phyloP scores from a whole-genome alignment of 2,113 vertebrate species.

The Thamnophis sirtalis region DNA sequence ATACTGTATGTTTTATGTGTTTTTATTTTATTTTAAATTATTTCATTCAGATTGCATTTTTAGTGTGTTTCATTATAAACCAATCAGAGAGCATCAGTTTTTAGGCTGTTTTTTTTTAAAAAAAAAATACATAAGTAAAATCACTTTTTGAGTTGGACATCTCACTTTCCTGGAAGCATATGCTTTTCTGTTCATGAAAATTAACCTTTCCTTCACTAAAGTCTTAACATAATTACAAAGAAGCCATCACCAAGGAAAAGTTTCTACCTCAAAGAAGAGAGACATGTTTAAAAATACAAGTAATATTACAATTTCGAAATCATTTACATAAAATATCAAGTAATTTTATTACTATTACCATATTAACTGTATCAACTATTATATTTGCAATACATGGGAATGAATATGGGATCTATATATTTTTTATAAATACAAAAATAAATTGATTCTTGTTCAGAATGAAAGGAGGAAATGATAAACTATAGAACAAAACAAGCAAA shows the following conservation, averaged over 20 bases:
- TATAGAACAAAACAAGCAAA: background rate
- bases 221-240: background rate
- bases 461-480: background rate
- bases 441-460: background rate
- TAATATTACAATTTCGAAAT: background rate
- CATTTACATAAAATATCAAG: background rate
- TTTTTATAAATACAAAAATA: background rate
- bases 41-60: background rate
- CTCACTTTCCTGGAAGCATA: background rate
- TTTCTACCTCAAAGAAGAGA: background rate
- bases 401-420: background rate
- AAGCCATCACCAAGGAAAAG: background rate
- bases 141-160: background rate
- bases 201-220: background rate
- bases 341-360: background rate
- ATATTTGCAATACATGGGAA: background rate
- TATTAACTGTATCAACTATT: background rate
- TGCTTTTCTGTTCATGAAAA: background rate
- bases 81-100: background rate
- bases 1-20: background rate
- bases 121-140: background rate
- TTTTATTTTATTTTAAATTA: background rate
- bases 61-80: background rate
- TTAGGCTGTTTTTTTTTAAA: background rate
- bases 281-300: background rate